phyloP scores from a whole-genome alignment of 2,113 vertebrate genomes.

The Atlantisia rogersi region DNA sequence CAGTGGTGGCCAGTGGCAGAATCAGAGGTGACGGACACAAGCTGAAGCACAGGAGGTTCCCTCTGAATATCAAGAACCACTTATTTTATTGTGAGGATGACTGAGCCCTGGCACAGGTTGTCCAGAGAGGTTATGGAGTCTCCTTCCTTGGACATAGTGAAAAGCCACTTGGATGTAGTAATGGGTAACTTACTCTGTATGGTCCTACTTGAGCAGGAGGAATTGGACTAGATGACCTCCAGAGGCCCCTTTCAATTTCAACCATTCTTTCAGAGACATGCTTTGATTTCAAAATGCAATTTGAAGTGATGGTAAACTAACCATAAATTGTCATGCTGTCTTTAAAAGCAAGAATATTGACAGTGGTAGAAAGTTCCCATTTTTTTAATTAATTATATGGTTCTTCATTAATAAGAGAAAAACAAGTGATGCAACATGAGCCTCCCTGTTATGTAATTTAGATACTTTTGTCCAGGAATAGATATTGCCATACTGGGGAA shows the following conservation, averaged over 20 bases:
- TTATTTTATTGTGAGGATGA: not conserved
- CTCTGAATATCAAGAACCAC: not conserved
- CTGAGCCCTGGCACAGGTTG: not conserved
- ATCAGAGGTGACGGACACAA: not conserved
- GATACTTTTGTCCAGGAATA: not conserved
- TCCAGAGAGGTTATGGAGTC: not conserved
- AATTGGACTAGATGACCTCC: not conserved
- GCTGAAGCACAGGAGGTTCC: not conserved
- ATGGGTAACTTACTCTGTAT: rapidly evolving
- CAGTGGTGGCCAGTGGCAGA: not conserved
- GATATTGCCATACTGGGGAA: not conserved
- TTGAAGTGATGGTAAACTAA: not conserved
- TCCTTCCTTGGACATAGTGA: not conserved
- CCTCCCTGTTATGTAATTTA: not conserved
- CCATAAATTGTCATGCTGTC: not conserved
- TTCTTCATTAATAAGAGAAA: not conserved
- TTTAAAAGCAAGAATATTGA: not conserved
- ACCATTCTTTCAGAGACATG: not conserved
- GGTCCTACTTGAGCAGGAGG: not conserved
- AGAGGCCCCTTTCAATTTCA: not conserved
- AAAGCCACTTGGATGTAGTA: not conserved
- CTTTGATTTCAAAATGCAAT: not conserved
- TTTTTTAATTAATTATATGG: not conserved
- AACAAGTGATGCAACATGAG: not conserved
- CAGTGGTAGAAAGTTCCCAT: not conserved